phyloP scores from a whole-genome alignment of 2,797 vertebrate species.

The Yasuhikotakia modesta region DNA sequence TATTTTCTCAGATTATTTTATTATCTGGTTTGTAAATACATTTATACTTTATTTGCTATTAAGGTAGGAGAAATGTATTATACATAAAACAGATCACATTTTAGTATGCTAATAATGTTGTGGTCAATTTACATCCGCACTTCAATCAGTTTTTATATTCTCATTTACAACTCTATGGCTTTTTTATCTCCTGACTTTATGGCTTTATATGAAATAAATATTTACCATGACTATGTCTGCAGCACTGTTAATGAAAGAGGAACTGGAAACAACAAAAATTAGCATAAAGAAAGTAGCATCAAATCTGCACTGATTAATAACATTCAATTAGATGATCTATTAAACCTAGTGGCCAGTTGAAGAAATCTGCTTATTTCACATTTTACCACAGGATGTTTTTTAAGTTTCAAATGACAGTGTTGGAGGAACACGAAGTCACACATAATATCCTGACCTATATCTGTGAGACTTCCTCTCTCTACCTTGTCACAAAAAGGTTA shows the following conservation, averaged over 20 bases:
- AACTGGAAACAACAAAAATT: no score
- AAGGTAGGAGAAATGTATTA: constrained; percentile 74
- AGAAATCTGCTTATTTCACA: no score
- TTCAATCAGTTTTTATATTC: constrained; percentile 82
- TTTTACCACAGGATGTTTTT: no score
- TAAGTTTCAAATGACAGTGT: no score
- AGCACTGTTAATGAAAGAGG: neutral
- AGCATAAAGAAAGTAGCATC: no score
- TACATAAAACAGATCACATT: constrained; percentile 76
- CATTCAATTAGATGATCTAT: no score
- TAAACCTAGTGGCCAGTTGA: no score
- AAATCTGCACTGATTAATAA: no score
- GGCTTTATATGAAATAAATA: constrained; percentile 79
- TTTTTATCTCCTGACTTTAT: constrained; percentile 77
- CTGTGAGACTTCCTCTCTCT: no score
- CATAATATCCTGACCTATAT: no score
- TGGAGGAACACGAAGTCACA: no score
- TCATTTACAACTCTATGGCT: constrained; percentile 76
- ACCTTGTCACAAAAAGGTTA: no score
- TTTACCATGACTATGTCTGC: constrained; percentile 57
- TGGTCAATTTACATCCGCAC: constrained; percentile 73
- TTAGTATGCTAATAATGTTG: constrained; percentile 84
- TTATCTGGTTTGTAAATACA: constrained; percentile 91
- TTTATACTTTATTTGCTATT: constrained; percentile 84
- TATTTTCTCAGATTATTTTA: constrained; percentile 78